Evolutionary conservation across 2,888 invertebrate species (phyloP), one percentile per base, ranked within the genome.

Genomic region (Habrosyne pyritoides): DNA sequence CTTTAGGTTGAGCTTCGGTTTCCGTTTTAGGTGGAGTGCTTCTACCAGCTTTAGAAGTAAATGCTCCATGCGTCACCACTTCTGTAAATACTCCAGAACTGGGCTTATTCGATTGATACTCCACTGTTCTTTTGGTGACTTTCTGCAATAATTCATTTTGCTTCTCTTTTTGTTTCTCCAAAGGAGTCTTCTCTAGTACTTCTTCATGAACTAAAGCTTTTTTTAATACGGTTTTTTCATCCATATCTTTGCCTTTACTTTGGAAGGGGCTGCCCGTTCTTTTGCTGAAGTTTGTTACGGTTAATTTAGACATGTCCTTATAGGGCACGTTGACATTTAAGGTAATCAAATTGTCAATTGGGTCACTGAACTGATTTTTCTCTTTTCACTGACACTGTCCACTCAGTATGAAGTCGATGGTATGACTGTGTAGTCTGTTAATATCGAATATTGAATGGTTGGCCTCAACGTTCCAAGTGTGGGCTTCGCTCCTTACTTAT

Each of bases 401-500:
- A 75, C 78, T 71, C 83, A 50, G 77, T 56, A 63, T 79, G 88
- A 75, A 81, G 87, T 78, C 87, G 78, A 54, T 75, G 72, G 69
- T 73, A 72, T 76, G 67, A 92, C 91, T 91, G 85, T 88, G 71
- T 75, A 66, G 74, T 73, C 72, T 75, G 61, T 72, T 79, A 69
- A 77, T 80, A 77, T 79, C 64, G 73, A 75, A 75, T 83, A 83
- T 80, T 79, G 78, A 79, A 81, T 77, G 75, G 75, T 63, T 73
- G 79, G 82, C 84, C 84, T 83, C 77, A 69, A 76, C 75, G 77
- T 75, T 67, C 86, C 85, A 78, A 81, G 88, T 87, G 89, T 90
- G 89, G 91, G 91, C 77, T 87, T 89, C 87, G 89, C 87, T 87
- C 91, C 91, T 82, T 91, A 91, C 67, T 89, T 91, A 87, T 88